A percentile compares a stretch with the other conserved stretches of the same genome.
Evolutionary conservation across 2,888 invertebrate genomes (phyloP).

Genomic region (Nomada hirtipes): DNA sequence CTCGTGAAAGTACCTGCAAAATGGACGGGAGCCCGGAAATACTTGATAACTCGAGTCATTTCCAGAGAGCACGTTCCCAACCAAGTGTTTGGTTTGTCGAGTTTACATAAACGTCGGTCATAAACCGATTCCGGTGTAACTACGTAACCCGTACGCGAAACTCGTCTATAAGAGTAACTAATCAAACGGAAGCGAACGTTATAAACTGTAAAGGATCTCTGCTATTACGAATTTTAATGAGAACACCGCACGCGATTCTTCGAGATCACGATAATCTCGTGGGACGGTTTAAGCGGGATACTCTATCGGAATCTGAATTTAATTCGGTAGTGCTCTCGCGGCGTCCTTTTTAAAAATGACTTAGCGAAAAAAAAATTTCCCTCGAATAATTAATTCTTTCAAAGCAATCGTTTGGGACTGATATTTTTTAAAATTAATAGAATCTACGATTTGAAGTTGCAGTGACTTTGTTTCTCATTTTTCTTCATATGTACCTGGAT

Average conservation of each 20-base stretch:
- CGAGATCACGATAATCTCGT: conserved; percentile 3
- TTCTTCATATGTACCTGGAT: too few species aligned
- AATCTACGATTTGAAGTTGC: too few species aligned
- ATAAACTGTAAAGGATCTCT: conserved; percentile 24
- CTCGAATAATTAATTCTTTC: background rate
- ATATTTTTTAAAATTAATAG: too few species aligned
- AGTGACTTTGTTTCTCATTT: too few species aligned
- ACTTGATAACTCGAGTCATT: background rate
- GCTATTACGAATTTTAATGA: conserved; percentile 38
- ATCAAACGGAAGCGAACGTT: conserved; percentile 23
- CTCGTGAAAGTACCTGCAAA: background rate
- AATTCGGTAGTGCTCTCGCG: background rate
- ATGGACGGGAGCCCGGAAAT: background rate
- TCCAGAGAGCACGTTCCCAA: conserved; percentile 2
- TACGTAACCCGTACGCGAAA: conserved; percentile 19
- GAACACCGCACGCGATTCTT: conserved; percentile 18
- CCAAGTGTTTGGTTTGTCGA: conserved; percentile 3
- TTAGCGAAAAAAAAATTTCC: background rate
- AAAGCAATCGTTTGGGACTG: too few species aligned
- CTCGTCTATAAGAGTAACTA: conserved; percentile 4
- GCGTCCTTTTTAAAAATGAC: background rate
- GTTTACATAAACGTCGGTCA: conserved; percentile 33
- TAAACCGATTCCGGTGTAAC: conserved; percentile 28
- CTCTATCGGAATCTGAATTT: conserved; percentile 15
- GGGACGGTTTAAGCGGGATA: background rate